Percentiles rank a stretch among this genome's conserved stretches.
These are phyloP conservation scores for Strongylocentrotus purpuratus DNA, from an alignment of 35 echinoderm and acorn worm species.

Conservation along the genomic window DNA sequence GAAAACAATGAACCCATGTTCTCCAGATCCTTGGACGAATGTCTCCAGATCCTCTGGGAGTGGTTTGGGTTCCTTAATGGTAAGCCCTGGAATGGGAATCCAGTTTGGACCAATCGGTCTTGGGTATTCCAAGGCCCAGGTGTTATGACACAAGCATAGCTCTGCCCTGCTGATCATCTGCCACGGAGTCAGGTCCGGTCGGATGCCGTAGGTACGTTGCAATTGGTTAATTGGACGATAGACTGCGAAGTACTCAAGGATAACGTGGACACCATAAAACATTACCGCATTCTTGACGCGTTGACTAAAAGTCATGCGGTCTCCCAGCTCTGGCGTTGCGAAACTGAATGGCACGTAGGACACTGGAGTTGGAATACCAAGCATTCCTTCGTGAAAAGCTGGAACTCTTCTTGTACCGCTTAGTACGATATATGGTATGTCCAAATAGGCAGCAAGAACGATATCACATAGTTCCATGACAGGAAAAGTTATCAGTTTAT, in stretches of 20 bases:
- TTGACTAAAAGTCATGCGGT: slow-evolving; percentile 42
- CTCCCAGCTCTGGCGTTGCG: neutral
- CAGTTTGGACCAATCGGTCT: slow-evolving; percentile 22
- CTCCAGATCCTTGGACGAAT: slow-evolving; percentile 32
- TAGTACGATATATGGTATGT: slow-evolving; percentile 41
- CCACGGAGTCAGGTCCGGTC: slow-evolving; percentile 2
- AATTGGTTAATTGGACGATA: neutral
- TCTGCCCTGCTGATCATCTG: neutral
- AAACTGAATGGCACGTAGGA: slow-evolving; percentile 48
- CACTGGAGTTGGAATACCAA: slow-evolving; percentile 7
- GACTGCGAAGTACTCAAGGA: neutral
- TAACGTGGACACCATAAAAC: neutral
- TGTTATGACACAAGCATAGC: slow-evolving; percentile 15
- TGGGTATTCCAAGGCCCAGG: neutral
- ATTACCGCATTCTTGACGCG: slow-evolving; percentile 6
- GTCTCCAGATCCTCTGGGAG: slow-evolving; percentile 32
- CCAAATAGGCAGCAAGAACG: slow-evolving; percentile 32
- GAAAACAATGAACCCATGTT: slow-evolving; percentile 41
- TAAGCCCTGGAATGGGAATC: neutral
- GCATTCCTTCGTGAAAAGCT: slow-evolving; percentile 35
- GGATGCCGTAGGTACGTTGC: neutral
- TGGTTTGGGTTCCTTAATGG: neutral
- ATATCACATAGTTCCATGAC: neutral
- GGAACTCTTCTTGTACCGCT: neutral
- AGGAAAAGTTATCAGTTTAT: slow-evolving; percentile 15